phyloP scores from a whole-genome alignment of 2,113 vertebrate species.

The Rostratula benghalensis region DNA sequence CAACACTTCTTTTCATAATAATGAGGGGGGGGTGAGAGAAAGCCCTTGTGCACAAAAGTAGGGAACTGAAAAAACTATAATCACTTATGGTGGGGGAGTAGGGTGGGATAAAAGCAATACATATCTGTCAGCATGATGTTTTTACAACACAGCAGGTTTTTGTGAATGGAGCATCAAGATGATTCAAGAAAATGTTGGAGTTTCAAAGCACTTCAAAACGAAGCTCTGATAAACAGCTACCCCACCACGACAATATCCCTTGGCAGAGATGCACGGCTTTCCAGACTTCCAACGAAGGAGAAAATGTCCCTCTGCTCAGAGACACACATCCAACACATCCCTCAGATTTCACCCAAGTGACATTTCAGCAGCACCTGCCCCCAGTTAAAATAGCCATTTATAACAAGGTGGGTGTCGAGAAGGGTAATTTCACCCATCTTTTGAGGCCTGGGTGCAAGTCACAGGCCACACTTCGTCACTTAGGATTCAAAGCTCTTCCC shows the following conservation, averaged over 20 bases:
- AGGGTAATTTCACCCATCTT: background rate
- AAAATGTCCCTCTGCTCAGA: background rate
- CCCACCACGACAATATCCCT: background rate
- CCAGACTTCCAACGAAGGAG: rapidly evolving
- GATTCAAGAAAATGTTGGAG: background rate
- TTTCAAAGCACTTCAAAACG: background rate
- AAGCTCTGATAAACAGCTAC: background rate
- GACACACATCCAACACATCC: background rate
- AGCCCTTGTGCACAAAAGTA: background rate
- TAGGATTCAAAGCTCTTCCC: background rate
- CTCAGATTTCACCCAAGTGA: background rate
- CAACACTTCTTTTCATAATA: conserved; percentile 8
- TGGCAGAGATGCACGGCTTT: background rate
- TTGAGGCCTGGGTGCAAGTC: background rate
- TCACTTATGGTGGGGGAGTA: background rate
- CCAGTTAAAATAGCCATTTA: background rate
- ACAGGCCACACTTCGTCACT: background rate
- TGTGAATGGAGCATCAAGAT: background rate
- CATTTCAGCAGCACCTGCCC: background rate
- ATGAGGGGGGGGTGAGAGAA: background rate
- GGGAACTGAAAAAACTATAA: background rate
- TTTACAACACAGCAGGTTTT: background rate
- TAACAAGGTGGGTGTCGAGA: background rate
- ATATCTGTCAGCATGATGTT: background rate
- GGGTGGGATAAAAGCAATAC: background rate